phyloP scores from a whole-genome alignment of 2,113 vertebrate genomes.

The Macquaria australasica region DNA sequence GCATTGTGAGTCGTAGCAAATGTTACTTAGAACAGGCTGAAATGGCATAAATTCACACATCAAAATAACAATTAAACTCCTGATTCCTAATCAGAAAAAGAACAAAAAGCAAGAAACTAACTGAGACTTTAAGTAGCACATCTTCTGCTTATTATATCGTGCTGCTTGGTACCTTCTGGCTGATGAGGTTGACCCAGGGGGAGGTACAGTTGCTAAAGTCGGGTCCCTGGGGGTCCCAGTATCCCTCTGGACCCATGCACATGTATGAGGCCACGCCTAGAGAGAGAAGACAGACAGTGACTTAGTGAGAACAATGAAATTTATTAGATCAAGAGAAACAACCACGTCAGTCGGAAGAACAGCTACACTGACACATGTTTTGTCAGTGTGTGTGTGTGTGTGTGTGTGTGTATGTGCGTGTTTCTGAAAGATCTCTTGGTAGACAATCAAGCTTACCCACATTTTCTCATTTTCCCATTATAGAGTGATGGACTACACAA shows the following conservation, averaged over 20 bases:
- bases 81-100: not conserved
- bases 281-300: slow-evolving; percentile 35
- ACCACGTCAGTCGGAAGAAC: not conserved
- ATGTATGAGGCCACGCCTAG: slow-evolving; percentile 92
- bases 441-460: not conserved
- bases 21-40: not conserved
- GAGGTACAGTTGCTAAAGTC: slow-evolving; percentile 98
- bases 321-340: not conserved
- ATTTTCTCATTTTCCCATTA: slow-evolving; percentile 5
- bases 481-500: slow-evolving; percentile 1
- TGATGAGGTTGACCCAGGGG: slow-evolving; percentile 95
- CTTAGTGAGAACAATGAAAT: not conserved
- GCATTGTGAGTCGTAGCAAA: not conserved
- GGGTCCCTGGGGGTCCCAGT: slow-evolving; percentile 95
- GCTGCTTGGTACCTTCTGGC: slow-evolving; percentile 90
- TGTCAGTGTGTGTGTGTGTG: not conserved
- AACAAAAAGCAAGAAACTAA: not conserved
- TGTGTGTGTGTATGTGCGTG: too few species aligned
- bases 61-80: slow-evolving; percentile 1
- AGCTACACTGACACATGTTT: not conserved
- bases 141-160: slow-evolving; percentile 5
- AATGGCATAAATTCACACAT: not conserved
- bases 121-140: not conserved
- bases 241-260: slow-evolving; percentile 90
- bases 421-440: not conserved